Evolutionary conservation across 2,888 invertebrate genomes (phyloP).

Genomic region (Tillus elongatus): DNA sequence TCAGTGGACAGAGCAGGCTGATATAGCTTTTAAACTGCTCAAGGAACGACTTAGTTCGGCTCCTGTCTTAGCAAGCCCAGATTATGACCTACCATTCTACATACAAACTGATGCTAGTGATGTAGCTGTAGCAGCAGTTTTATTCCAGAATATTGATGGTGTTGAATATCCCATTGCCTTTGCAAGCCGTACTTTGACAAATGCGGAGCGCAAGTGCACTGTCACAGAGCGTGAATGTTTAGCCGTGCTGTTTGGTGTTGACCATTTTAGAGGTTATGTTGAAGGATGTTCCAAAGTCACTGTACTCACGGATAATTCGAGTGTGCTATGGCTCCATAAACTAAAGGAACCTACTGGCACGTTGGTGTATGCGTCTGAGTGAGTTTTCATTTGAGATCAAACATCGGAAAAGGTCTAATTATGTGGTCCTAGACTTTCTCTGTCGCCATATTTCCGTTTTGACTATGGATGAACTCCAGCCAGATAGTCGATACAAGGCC

Average conservation of each 20-base stretch:
- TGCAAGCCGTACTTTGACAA: slow-evolving; percentile 12
- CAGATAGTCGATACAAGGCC: slow-evolving; percentile 16
- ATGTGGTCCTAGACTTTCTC: slow-evolving; percentile 26
- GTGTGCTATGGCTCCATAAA: slow-evolving; percentile 24
- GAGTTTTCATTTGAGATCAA: slow-evolving; percentile 19
- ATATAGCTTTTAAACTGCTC: slow-evolving; percentile 11
- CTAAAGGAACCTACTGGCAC: slow-evolving; percentile 25
- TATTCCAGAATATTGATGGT: slow-evolving; percentile 4
- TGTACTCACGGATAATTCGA: slow-evolving; percentile 24
- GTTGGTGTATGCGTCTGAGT: slow-evolving; percentile 21
- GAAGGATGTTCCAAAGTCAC: too few species aligned
- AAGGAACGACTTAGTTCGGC: slow-evolving; percentile 13
- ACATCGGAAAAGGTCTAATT: slow-evolving; percentile 23
- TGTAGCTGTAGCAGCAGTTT: slow-evolving; percentile 8
- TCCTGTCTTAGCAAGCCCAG: slow-evolving; percentile 13
- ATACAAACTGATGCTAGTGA: slow-evolving; percentile 21
- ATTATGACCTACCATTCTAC: slow-evolving; percentile 12
- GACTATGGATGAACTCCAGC: background rate
- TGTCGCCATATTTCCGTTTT: slow-evolving; percentile 14
- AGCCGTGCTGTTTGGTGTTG: slow-evolving; percentile 8
- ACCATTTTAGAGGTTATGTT: slow-evolving; percentile 7
- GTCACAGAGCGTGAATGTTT: slow-evolving; percentile 8
- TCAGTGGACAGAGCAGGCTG: slow-evolving; percentile 9
- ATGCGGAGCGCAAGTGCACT: slow-evolving; percentile 16
- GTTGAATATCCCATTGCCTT: slow-evolving; percentile 17